Conservation (phyloP, 2,797 vertebrate species). For the Propithecus perrieri region DNA sequence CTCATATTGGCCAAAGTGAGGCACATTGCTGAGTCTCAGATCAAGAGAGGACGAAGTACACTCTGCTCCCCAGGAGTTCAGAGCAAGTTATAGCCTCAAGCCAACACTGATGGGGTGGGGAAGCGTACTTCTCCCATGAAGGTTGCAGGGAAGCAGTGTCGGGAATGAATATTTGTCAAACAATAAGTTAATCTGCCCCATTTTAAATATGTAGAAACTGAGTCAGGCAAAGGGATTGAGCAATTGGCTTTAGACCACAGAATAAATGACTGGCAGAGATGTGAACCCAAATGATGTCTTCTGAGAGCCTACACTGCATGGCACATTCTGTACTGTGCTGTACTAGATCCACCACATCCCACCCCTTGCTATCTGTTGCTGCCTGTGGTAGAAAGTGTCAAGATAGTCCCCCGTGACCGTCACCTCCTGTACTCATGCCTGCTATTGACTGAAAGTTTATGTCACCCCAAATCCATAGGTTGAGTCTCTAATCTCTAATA, state of each 20-base stretch:
- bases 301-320: rapidly evolving
- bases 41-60: background rate
- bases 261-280: background rate
- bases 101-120: background rate
- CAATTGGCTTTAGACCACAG: background rate
- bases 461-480: background rate
- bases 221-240: background rate
- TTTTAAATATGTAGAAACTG: background rate
- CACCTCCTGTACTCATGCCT: too few relatives aligned
- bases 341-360: rapidly evolving
- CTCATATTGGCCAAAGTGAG: background rate
- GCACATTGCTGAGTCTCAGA: background rate
- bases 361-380: too few relatives aligned
- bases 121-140: too few relatives aligned
- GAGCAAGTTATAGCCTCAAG: background rate
- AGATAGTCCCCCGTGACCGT: rapidly evolving
- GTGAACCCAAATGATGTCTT: background rate
- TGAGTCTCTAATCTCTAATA: background rate
- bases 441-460: background rate
- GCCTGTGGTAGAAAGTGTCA: background rate
- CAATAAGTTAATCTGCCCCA: background rate
- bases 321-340: rapidly evolving
- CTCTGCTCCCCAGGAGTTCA: background rate
- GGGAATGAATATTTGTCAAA: background rate
- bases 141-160: background rate